Evolutionary conservation across 2,797 vertebrate species (phyloP), one percentile per base, ranked within the genome.

Genomic region (Tiaroga cobitis): DNA sequence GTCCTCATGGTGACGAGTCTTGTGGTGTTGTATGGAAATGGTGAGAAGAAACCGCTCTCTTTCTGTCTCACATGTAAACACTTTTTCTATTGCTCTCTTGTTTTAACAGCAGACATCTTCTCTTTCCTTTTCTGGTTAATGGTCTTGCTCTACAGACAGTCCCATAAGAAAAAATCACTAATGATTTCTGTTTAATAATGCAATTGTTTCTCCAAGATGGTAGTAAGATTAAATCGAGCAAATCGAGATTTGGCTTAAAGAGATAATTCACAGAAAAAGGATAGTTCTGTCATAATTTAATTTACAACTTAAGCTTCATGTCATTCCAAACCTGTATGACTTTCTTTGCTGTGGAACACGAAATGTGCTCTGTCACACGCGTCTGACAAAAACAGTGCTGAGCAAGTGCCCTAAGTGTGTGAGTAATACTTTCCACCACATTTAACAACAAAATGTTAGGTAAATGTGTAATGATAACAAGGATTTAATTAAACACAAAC

Each of bases 1-100:
- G 89, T 95, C 83, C 90, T 95, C 83, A 96, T 96, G 95, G 93
- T 96, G 51, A 77, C 90, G 0, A 92, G 94, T 11, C 19, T 95
- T 90, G 91, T 96, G 91, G 93, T 95, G 72, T 75, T 95, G 7
- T 95, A 95, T 41, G 82, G 74, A 59, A 84, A 84, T 56, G 49
- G 82, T 84, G 34, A 78, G 46, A 39, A 29, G 3, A 49, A 32
- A 67, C 24, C 0, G 8, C 29, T 73, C 18, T 24, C 18, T 70
- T 51, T 74, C 29, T 49, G 19, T 63, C 19, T 29, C 26, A 0
- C n/a, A 15, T 59, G 24, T 59, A 9, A 13, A 41, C n/a, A 34
- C 69, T 26, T 72, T 72, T 51, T 43, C 41, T 46, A 11, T 19
- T 29, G 37, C 68, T 70, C 4, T 34, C 18, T 75, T 75, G n/a